phyloP scores from a whole-genome alignment of 2,113 vertebrate genomes.

The Cinclus mexicanus region DNA sequence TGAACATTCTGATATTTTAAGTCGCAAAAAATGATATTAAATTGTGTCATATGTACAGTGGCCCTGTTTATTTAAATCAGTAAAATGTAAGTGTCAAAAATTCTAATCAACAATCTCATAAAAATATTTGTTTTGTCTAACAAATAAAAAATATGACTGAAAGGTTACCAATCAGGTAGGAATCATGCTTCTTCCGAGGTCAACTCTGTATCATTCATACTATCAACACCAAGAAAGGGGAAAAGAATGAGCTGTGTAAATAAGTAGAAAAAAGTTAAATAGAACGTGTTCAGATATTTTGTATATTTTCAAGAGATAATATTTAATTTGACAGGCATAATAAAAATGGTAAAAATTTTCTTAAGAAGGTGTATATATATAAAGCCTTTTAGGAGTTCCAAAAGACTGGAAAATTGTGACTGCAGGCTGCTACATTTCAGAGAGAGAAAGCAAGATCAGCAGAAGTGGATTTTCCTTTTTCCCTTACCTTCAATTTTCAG shows the following conservation, averaged over 20 bases:
- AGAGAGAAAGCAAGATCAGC: neutral
- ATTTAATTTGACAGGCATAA: neutral
- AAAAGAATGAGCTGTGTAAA: neutral
- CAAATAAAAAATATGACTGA: neutral
- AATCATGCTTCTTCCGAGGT: neutral
- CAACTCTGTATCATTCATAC: neutral
- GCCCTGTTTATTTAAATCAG: neutral
- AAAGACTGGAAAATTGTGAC: neutral
- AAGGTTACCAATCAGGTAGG: neutral
- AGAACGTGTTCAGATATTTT: neutral
- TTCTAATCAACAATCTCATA: neutral
- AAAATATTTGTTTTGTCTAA: neutral
- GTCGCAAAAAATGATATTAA: neutral
- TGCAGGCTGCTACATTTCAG: neutral
- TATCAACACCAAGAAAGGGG: neutral
- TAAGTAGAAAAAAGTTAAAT: neutral
- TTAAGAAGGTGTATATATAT: neutral
- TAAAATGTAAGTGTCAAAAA: neutral
- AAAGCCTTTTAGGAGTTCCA: neutral
- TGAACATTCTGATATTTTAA: neutral
- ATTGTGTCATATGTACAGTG: neutral
- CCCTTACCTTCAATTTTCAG: neutral
- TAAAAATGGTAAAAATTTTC: neutral
- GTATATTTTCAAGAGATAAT: neutral
- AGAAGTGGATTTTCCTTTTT: neutral